These are phyloP conservation scores for Syngnathus typhle DNA, from an alignment of 2,113 vertebrate species.

Conservation along the genomic window DNA sequence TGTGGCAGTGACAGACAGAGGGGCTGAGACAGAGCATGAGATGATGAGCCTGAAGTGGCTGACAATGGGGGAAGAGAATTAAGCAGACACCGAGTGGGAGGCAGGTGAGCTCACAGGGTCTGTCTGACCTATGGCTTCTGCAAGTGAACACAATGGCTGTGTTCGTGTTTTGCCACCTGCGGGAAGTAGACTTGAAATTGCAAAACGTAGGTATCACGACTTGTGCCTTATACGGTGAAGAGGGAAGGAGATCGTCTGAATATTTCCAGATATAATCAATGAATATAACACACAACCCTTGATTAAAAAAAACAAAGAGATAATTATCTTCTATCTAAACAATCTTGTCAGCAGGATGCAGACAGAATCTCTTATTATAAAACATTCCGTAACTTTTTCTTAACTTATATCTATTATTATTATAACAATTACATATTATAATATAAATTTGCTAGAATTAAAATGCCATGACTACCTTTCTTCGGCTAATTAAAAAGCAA, in stretches of 20 bases:
- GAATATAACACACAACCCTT: no score
- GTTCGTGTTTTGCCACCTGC: background rate
- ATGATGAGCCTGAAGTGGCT: background rate
- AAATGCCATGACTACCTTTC: no score
- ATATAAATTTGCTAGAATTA: no score
- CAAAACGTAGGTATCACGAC: background rate
- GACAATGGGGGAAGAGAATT: background rate
- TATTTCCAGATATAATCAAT: background rate
- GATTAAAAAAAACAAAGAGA: no score
- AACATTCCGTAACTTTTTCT: no score
- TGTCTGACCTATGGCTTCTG: background rate
- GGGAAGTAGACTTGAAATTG: background rate
- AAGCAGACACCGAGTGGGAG: background rate
- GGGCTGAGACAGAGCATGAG: background rate
- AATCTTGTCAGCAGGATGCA: no score
- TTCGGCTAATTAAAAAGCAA: no score
- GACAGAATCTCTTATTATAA: no score
- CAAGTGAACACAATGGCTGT: background rate
- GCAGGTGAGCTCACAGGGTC: background rate
- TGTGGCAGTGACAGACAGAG: background rate
- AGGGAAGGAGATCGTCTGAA: background rate
- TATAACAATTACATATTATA: no score
- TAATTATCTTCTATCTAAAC: no score
- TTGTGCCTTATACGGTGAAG: background rate
- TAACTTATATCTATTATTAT: no score